These are phyloP conservation scores for Valencia hispanica DNA, from an alignment of 2,797 vertebrate species.

Conservation along the genomic window DNA sequence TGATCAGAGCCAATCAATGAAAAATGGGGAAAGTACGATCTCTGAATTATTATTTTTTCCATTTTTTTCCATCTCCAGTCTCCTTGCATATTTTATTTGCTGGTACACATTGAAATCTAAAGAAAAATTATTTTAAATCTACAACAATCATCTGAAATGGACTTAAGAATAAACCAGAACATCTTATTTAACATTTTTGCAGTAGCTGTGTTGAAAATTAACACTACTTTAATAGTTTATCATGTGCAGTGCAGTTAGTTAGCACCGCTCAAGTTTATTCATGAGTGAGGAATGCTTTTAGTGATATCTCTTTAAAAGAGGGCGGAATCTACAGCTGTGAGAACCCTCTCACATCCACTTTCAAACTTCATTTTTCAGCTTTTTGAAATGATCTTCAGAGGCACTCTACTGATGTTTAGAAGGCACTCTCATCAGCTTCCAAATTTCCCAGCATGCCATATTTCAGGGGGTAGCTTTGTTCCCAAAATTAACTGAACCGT, in stretches of 20 bases:
- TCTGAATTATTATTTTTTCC: no score
- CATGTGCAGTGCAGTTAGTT: background rate
- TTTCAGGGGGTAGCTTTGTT: constrained; percentile 59
- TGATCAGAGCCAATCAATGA: no score
- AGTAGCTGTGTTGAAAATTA: background rate
- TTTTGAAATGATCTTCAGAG: constrained; percentile 59
- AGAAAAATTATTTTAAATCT: background rate
- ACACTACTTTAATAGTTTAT: background rate
- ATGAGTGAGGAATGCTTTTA: constrained; percentile 50
- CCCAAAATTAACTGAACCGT: constrained; percentile 75
- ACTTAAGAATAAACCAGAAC: background rate
- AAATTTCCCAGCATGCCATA: constrained; percentile 77
- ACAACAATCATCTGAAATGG: background rate
- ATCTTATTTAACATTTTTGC: background rate
- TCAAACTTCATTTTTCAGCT: constrained; percentile 69
- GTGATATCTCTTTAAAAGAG: constrained; percentile 70
- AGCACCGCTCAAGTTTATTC: constrained; percentile 4
- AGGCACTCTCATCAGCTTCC: constrained; percentile 67
- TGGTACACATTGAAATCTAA: background rate
- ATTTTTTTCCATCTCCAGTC: background rate
- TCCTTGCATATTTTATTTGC: background rate
- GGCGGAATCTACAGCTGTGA: constrained; percentile 55
- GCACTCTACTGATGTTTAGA: constrained; percentile 56
- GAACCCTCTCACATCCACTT: constrained; percentile 62
- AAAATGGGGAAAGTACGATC: no score